phyloP scores from a whole-genome alignment of 2,113 vertebrate genomes.

The Melanocharis versteri region DNA sequence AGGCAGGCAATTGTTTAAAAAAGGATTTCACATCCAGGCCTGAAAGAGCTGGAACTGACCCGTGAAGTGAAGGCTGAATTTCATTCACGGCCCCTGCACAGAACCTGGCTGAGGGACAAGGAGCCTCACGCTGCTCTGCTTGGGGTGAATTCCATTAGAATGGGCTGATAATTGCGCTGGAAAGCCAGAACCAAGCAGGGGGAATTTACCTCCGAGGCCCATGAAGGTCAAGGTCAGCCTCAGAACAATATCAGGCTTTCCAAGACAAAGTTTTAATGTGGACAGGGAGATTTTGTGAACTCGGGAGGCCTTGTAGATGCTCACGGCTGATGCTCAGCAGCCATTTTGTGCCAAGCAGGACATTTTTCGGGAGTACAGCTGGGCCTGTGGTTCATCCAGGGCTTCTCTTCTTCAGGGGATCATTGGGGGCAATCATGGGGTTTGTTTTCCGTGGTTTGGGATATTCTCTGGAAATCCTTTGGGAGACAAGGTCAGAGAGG shows the following conservation, averaged over 20 bases:
- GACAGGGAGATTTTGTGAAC: neutral
- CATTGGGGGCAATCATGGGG: rapidly evolving
- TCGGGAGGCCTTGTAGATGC: rapidly evolving
- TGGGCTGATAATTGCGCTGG: neutral
- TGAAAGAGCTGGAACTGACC: neutral
- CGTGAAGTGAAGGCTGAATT: neutral
- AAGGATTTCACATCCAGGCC: neutral
- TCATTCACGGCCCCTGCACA: neutral
- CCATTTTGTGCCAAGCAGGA: neutral
- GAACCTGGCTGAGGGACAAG: neutral
- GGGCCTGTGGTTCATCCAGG: neutral
- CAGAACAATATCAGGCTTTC: neutral
- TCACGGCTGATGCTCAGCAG: neutral
- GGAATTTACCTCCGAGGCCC: neutral
- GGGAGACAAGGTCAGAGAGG: neutral
- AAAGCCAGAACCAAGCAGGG: neutral
- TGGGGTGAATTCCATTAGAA: neutral
- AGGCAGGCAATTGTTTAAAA: neutral
- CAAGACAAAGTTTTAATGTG: neutral
- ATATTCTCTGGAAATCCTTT: neutral
- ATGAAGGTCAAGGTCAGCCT: neutral
- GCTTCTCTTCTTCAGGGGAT: neutral
- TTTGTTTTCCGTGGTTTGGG: neutral
- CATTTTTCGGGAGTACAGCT: neutral
- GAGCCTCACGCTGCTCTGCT: neutral